Base-by-base conservation (phyloP, 92 coral and sea anemone species). In the Palythoa grandis region DNA sequence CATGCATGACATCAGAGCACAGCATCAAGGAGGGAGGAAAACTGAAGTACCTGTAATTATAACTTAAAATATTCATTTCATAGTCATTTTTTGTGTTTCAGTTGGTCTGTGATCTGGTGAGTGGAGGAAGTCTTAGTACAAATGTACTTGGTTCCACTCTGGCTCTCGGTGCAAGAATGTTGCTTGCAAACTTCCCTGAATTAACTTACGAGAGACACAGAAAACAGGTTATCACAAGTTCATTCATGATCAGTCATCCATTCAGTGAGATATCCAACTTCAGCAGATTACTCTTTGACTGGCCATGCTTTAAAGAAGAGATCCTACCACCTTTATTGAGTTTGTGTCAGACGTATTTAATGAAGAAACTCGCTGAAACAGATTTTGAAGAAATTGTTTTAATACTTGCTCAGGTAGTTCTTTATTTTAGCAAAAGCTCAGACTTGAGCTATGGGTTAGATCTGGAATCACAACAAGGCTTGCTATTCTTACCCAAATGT, bases 401-500 rank as follows among this genome's bases (percentile, higher is more conserved):
- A 38, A 83, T 97, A 83, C 82, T 97, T 56, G 67, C 92, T 9
- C 93, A 89, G 69, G 74, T 93, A 38, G 84, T 93, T 67, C 61
- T 93, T 29, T 72, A 86, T 57, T 65, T 16, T 47, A 54, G 25
- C 15, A 57, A 88, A n/a, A 48, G 69, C 7, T 78, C 83, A 20
- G 91, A 86, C 60, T 37, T 23, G 16, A 84, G 88, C 63, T 90
- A 83, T 80, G 88, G 93, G 2, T 82, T 79, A 37, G 88, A 90
- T 54, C 20, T 92, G 52, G 74, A 22, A 47, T 16, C 88, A 4
- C 84, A 72, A 13, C 84, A 90, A 24, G 95, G 92, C 37, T 52
- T 91, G 73, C 65, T 94, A 39, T 92, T 86, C 70, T 88, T 94
- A 53, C 95, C 98, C 1, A 94, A 91, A 22, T 88, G 91, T 88